Evolutionary conservation across 2,113 vertebrate genomes (phyloP).

Genomic region (Vulpes lagopus): DNA sequence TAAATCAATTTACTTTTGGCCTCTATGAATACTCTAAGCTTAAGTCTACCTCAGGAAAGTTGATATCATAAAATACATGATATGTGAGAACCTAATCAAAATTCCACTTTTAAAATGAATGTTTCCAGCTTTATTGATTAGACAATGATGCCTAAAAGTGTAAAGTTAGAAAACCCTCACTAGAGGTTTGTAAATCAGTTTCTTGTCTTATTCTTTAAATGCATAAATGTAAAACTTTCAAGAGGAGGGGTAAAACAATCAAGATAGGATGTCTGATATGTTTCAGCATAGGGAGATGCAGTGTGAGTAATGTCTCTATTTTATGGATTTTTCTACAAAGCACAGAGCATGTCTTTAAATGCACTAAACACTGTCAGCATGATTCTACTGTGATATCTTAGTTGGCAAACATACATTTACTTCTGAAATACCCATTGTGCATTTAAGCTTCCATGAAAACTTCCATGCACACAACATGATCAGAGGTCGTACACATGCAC

Average conservation of each 20-base stretch:
- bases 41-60: not conserved
- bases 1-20: not conserved
- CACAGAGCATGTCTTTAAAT: not conserved
- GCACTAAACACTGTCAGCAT: not conserved
- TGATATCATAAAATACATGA: not conserved
- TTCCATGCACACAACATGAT: not conserved
- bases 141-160: not conserved
- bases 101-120: not conserved
- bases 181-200: not conserved
- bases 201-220: not conserved
- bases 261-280: not conserved
- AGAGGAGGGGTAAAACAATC: not conserved
- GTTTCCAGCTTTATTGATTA: not conserved
- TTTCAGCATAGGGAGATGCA: not conserved
- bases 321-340: not conserved
- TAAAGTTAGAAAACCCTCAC: not conserved
- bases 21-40: not conserved
- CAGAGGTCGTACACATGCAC: not conserved
- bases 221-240: not conserved
- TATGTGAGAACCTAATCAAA: slow-evolving; percentile 10
- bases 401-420: not conserved
- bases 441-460: not conserved
- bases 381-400: not conserved
- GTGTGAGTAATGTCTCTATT: not conserved
- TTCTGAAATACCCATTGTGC: not conserved